Evolutionary conservation across 2,797 vertebrate species (phyloP).

Genomic region (Orientallactaga sibirica): DNA sequence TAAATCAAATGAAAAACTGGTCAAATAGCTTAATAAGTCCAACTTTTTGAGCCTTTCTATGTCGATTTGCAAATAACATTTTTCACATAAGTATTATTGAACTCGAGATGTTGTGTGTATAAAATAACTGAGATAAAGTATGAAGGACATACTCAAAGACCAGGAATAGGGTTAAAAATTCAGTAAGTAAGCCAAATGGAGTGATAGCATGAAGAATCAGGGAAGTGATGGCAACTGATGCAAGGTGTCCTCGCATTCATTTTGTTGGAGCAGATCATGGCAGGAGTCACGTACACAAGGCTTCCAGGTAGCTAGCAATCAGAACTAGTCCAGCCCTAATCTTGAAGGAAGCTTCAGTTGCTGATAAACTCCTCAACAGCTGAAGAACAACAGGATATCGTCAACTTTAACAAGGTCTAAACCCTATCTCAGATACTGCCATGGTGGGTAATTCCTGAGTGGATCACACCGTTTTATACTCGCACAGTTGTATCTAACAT

Average conservation of each 20-base stretch:
- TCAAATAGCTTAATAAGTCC: neutral
- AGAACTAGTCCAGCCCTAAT: neutral
- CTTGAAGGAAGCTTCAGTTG: neutral
- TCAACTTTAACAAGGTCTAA: conserved; percentile 11
- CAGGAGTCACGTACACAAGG: neutral
- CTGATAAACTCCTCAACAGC: neutral
- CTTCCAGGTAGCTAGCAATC: neutral
- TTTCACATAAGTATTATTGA: neutral
- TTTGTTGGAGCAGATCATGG: neutral
- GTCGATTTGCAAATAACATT: neutral
- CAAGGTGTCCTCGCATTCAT: neutral
- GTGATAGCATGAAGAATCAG: neutral
- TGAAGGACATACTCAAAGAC: neutral
- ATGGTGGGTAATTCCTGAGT: neutral
- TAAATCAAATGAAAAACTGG: neutral
- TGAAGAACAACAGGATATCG: neutral
- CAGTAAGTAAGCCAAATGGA: neutral
- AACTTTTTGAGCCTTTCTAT: neutral
- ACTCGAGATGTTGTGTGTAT: neutral
- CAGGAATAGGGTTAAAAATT: neutral
- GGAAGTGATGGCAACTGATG: neutral
- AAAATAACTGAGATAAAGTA: neutral
- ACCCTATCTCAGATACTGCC: neutral
- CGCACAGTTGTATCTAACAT: conserved; percentile 47
- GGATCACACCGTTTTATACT: neutral